Evolutionary conservation across 2,797 vertebrate genomes (phyloP).

Genomic region (Neomorphus geoffroyi): DNA sequence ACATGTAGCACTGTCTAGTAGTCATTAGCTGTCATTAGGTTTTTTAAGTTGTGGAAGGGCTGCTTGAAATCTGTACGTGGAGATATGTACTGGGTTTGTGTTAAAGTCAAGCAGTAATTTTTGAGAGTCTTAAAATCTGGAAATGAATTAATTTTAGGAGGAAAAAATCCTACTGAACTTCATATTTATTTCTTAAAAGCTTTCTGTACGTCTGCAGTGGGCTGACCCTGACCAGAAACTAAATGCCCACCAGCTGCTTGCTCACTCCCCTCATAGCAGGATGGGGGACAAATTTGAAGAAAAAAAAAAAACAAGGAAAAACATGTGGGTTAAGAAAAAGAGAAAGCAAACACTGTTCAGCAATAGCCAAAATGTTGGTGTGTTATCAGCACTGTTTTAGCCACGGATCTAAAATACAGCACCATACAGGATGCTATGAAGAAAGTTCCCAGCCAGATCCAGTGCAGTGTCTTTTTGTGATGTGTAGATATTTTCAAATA

Average conservation of each 20-base stretch:
- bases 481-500: no score
- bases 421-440: neutral
- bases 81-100: neutral
- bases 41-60: neutral
- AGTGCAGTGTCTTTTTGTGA: no score
- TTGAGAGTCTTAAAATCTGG: neutral
- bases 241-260: no score
- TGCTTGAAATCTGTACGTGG: neutral
- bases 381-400: neutral
- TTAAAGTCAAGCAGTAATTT: neutral
- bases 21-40: neutral
- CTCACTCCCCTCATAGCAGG: no score
- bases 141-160: neutral
- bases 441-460: no score
- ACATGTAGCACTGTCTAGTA: neutral
- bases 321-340: neutral
- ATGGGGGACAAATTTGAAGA: no score
- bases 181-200: neutral
- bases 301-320: no score
- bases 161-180: neutral
- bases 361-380: neutral
- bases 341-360: neutral
- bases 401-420: neutral
- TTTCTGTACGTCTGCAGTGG: neutral
- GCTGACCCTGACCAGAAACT: neutral